A percentile compares a stretch with the other conserved stretches of the same genome.
Evolutionary conservation across 2,888 invertebrate genomes (phyloP).

Genomic region (Phania funesta): DNA sequence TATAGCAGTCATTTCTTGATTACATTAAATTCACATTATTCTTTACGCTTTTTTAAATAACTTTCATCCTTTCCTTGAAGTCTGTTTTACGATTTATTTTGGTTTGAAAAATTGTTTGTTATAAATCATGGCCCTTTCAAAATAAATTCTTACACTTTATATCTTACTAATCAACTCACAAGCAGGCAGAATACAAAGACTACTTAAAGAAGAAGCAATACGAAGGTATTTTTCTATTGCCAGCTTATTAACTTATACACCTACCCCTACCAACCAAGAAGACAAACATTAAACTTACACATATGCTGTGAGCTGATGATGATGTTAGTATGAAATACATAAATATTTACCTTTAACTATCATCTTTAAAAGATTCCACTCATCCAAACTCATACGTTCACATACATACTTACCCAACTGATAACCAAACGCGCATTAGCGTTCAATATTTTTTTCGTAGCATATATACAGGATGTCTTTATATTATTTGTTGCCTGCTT

Average conservation of each 20-base stretch:
- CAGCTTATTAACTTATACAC: constrained; percentile 45
- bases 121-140: constrained; percentile 49
- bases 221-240: not conserved
- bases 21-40: not conserved
- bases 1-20: not conserved
- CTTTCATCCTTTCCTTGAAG: not conserved
- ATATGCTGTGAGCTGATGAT: constrained; percentile 27
- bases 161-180: constrained; percentile 51
- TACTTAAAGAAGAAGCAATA: constrained; percentile 12
- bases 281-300: constrained; percentile 18
- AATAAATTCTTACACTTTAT: constrained; percentile 1
- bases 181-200: not conserved
- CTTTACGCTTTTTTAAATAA: not conserved
- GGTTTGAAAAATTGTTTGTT: not conserved
- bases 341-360: constrained; percentile 48
- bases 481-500: constrained; percentile 35
- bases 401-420: constrained; percentile 20
- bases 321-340: constrained; percentile 27
- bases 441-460: constrained; percentile 55
- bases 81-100: not conserved
- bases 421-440: constrained; percentile 65
- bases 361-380: constrained; percentile 8
- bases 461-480: constrained; percentile 43
- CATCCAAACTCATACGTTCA: constrained; percentile 19
- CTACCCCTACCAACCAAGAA: not conserved